Conservation (phyloP, 2,113 vertebrate species). For the Pampusana beccarii region DNA sequence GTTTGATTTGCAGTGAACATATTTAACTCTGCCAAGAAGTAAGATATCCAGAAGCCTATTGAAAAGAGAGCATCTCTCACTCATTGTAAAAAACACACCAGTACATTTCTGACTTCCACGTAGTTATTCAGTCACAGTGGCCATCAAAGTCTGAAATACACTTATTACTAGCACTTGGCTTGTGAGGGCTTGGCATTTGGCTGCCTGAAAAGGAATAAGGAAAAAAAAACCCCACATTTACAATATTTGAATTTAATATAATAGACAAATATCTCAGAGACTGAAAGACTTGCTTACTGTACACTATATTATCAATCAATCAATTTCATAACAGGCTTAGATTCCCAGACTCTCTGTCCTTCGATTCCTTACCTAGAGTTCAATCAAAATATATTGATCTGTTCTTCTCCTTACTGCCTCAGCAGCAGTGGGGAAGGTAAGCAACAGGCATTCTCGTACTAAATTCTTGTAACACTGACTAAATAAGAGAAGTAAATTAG, state of each 20-base stretch:
- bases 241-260: not conserved
- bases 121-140: not conserved
- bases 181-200: not conserved
- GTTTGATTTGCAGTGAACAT: not conserved
- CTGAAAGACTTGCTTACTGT: not conserved
- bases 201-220: not conserved
- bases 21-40: not conserved
- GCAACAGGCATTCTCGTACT: not conserved
- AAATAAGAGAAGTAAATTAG: not conserved
- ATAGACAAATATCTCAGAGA: not conserved
- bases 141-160: not conserved
- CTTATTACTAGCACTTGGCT: not conserved
- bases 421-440: rapidly evolving
- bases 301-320: not conserved
- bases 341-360: no score
- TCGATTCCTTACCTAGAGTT: not conserved
- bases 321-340: not conserved
- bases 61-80: not conserved
- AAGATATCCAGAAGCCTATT: not conserved
- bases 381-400: not conserved
- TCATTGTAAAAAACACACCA: not conserved
- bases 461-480: not conserved
- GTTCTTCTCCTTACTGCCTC: not conserved
- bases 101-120: not conserved
- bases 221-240: not conserved